These are phyloP conservation scores for Montipora efflorescens DNA, from an alignment of 64 coral and sea anemone genomes.

Conservation along the genomic window DNA sequence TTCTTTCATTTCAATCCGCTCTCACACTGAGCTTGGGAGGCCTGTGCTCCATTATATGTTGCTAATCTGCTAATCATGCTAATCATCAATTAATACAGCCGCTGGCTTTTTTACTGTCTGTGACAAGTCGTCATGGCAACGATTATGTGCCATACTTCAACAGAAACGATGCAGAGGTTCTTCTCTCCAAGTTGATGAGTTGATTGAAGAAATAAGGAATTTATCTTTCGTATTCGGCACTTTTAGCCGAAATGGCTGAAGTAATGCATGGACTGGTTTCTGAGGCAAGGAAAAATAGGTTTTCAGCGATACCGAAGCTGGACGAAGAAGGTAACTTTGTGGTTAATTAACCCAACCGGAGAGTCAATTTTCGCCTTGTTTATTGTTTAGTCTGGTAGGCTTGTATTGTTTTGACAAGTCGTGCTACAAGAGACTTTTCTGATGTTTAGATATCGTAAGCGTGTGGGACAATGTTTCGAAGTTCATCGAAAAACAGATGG, in stretches of 20 bases:
- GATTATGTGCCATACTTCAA: slow-evolving; percentile 31
- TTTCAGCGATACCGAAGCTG: slow-evolving; percentile 96
- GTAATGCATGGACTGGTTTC: slow-evolving; percentile 88
- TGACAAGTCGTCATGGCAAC: slow-evolving; percentile 27
- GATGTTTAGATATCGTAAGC: slow-evolving; percentile 86
- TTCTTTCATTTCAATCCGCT: too few relatives aligned
- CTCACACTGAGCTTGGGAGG: too few relatives aligned
- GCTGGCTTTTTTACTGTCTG: slow-evolving; percentile 27
- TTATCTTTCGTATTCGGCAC: not conserved
- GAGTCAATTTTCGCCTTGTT: slow-evolving; percentile 15
- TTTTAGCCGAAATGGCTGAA: slow-evolving; percentile 90
- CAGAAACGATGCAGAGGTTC: not conserved
- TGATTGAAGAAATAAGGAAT: not conserved
- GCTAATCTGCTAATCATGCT: not conserved
- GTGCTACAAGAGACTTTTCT: not conserved
- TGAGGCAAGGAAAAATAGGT: slow-evolving; percentile 92
- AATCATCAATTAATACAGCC: not conserved
- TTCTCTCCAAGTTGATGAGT: not conserved
- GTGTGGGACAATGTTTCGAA: slow-evolving; percentile 96
- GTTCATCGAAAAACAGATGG: slow-evolving; percentile 93
- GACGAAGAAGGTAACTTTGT: slow-evolving; percentile 86
- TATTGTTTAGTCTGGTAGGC: slow-evolving; percentile 15
- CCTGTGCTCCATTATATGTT: too few relatives aligned
- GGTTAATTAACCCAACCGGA: not conserved
- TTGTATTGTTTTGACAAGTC: slow-evolving; percentile 50